phyloP scores from a whole-genome alignment of 2,888 invertebrate species.

The Heliconius hortense region DNA sequence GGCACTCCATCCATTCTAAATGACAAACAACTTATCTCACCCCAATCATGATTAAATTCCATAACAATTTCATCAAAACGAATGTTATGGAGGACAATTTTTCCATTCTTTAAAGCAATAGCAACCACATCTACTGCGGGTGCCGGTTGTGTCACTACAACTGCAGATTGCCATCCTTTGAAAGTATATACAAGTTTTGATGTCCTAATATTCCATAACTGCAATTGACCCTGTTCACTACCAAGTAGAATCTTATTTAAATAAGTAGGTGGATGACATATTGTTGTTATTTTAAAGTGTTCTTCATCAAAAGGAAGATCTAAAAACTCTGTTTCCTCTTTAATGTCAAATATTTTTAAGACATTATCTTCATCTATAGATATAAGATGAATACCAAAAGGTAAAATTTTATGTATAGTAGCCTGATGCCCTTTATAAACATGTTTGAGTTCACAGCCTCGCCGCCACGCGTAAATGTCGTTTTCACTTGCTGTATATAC shows the following conservation, averaged over 20 bases:
- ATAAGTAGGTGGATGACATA: slow-evolving; percentile 97
- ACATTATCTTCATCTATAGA: slow-evolving; percentile 90
- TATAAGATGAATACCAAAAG: slow-evolving; percentile 93
- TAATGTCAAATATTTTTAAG: slow-evolving; percentile 93
- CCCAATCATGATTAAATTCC: slow-evolving; percentile 96
- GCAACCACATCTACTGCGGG: slow-evolving; percentile 97
- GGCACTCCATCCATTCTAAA: slow-evolving; percentile 94
- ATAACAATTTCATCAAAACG: slow-evolving; percentile 91
- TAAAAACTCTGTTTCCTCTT: slow-evolving; percentile 85
- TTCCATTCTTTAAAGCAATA: slow-evolving; percentile 91
- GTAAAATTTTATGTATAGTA: slow-evolving; percentile 88
- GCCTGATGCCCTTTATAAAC: slow-evolving; percentile 88
- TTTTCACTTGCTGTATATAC: slow-evolving; percentile 91
- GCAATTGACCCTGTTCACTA: slow-evolving; percentile 91
- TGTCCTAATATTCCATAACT: slow-evolving; percentile 94
- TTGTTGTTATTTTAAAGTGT: slow-evolving; percentile 88
- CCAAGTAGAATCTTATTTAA: slow-evolving; percentile 96
- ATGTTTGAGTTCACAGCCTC: slow-evolving; percentile 92
- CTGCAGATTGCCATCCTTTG: slow-evolving; percentile 85
- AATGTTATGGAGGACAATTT: slow-evolving; percentile 93
- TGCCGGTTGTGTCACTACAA: slow-evolving; percentile 91
- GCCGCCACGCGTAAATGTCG: slow-evolving; percentile 91
- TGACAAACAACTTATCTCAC: slow-evolving; percentile 90
- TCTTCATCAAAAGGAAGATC: slow-evolving; percentile 86
- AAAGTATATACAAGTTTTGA: slow-evolving; percentile 90